phyloP scores from a whole-genome alignment of 2,888 invertebrate genomes.

The Conchocele bisecta region DNA sequence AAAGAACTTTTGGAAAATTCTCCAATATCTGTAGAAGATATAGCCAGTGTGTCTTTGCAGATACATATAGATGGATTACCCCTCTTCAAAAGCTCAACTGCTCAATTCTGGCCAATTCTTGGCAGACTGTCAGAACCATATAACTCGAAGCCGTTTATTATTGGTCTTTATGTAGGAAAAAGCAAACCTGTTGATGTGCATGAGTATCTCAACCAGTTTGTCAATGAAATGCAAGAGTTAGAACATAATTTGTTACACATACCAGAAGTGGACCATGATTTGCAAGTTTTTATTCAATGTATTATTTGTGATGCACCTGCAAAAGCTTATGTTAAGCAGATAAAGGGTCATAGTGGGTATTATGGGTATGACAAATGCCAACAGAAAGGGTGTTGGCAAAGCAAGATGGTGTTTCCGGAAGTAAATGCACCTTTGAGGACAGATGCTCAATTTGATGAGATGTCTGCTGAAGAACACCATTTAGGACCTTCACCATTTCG shows the following conservation, averaged over 20 bases:
- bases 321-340: constrained; percentile 66
- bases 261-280: too few species aligned
- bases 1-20: too few species aligned
- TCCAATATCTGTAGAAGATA: too few species aligned
- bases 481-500: constrained; percentile 47
- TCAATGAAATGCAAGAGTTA: constrained; percentile 54
- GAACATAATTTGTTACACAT: too few species aligned
- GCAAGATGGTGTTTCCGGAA: constrained; percentile 48
- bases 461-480: constrained; percentile 57
- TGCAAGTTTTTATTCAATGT: constrained; percentile 37
- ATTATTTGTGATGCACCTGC: constrained; percentile 76
- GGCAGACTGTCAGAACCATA: too few species aligned
- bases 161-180: too few species aligned
- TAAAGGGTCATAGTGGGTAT: constrained; percentile 71
- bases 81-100: too few species aligned
- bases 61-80: too few species aligned
- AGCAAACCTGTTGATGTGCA: constrained; percentile 40
- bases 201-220: constrained; percentile 38
- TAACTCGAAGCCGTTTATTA: too few species aligned
- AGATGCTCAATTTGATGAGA: constrained; percentile 54
- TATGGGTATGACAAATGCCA: constrained; percentile 72
- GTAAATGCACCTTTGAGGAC: constrained; percentile 39
- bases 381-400: constrained; percentile 36
- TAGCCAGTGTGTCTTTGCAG: too few species aligned
- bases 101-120: too few species aligned